Base-by-base conservation (phyloP, 2,113 vertebrate species). In the Orientallactaga bullata region DNA sequence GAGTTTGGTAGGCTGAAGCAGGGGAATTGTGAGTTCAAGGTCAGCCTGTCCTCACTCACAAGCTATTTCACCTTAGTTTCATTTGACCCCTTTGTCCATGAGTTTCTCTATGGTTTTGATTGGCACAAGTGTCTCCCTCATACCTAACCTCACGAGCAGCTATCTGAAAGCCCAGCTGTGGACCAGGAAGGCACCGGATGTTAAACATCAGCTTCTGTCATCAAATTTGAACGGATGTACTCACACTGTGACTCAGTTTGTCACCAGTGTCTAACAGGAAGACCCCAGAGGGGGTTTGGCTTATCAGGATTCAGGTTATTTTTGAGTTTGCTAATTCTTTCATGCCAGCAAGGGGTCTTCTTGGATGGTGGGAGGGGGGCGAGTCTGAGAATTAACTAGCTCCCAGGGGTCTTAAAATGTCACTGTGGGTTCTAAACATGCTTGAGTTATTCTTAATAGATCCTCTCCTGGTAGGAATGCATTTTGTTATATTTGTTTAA, bases 401-500 rank as follows among this genome's bases (percentile, higher is more conserved):
- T 90, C 37, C 66, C 24, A 42, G 65, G 51, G 61, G 18, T 66
- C 89, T 93, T 88, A 76, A 96, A 88, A 95, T 90, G 72, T 74
- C 74, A 63, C 24, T 1, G 1, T 63, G 85, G 20, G 65, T 96
- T 80, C 76, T 13, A 63, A n/a, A 90, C 37, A 60, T 26, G 76
- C 12, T n/a, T 51, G 61, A 66, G 39, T 65, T 85, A 85, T 79
- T 91, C 83, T 82, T 88, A 81, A 88, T 60, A 85, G 74, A 58
- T 17, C 73, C 17, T 88, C 63, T 30, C 88, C 32, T 76, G 37
- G 71, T 85, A 72, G 87, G 78, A 71, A 82, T 71, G n/a, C 3
- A 1, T 94, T 90, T 81, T 93, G 79, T 77, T 79, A 2, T 72
- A 69, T 85, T 95, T 96, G 92, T 90, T 95, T 94, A 94, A 90